Percentiles rank a stretch among this genome's conserved stretches.
Conservation (phyloP, 2,113 vertebrate genomes). For the Dolichotis patagonum region DNA sequence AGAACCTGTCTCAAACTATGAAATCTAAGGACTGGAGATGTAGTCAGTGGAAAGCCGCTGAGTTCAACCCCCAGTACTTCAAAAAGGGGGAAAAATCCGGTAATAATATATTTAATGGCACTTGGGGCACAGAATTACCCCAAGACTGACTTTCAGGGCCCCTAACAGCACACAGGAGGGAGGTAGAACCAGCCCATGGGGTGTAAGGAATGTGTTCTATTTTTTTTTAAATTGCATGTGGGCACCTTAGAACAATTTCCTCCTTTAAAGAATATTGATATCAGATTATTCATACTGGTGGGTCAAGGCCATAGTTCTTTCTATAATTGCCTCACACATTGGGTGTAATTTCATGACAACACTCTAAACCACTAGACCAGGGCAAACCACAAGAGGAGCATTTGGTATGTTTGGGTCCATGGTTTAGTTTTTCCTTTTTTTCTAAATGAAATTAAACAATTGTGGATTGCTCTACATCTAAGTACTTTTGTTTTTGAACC, state of each 20-base stretch:
- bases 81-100: neutral
- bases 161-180: neutral
- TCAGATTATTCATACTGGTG: fast-evolving
- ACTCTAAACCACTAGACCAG: neutral
- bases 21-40: neutral
- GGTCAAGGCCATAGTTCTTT: neutral
- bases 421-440: neutral
- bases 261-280: neutral
- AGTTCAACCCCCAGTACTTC: neutral
- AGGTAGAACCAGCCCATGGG: neutral
- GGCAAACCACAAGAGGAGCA: neutral
- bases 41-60: neutral
- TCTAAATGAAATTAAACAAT: neutral
- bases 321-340: neutral
- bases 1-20: neutral
- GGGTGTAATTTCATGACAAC: neutral
- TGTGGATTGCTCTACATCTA: neutral
- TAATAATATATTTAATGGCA: neutral
- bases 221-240: neutral
- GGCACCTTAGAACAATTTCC: no score
- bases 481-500: neutral
- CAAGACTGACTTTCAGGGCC: fast-evolving
- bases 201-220: neutral
- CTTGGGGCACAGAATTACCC: neutral
- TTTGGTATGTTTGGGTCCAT: neutral